Evolutionary conservation across 2,113 vertebrate species (phyloP), one percentile per base, ranked within the genome.

Genomic region (Propithecus coquereli): DNA sequence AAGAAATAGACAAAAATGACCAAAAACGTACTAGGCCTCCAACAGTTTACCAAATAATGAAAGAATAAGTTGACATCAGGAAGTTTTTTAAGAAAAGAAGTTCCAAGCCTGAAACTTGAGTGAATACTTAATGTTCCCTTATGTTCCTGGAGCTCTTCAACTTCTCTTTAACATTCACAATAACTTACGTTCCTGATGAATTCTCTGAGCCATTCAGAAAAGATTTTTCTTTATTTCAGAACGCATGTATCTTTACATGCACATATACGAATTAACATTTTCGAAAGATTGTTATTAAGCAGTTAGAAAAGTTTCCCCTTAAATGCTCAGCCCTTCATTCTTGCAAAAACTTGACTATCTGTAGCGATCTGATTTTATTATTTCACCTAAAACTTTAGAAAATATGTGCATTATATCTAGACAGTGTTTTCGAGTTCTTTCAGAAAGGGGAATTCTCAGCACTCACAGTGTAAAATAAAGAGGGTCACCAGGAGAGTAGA

Each of bases 321-420:
- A 65, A 94, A 52, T 71, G 52, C 2, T 80, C 85, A 95, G 47
- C 70, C 20, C 3, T 73, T 32, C 18, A 70, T 8, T 52, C 40
- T 87, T 76, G 22, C 45, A 88, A 87, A 95, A 97, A 52, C 40
- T 90, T 74, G 18, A n/a, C n/a, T 85, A 1, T 87, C n/a, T 94
- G 30, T 84, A 65, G 71, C 84, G 30, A 65, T 54, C 63, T 8
- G 54, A 40, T 93, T 91, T 94, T 12, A 88, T 94, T 92, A 45
- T 43, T 96, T 93, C 23, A 74, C 43, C 10, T 93, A 93, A 77
- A 71, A 40, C 54, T 82, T 95, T 61, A 90, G 23, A 94, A 96
- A 80, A 65, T 80, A 57, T 47, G 34, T 66, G n/a, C 47, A 40
- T 96, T 66, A 40, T 80, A 57, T 83, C 37, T 61, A 86, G 54